A percentile compares a stretch with the other conserved stretches of the same genome.
Conservation (phyloP, 2,888 invertebrate species). For the Poecilus cupreus region DNA sequence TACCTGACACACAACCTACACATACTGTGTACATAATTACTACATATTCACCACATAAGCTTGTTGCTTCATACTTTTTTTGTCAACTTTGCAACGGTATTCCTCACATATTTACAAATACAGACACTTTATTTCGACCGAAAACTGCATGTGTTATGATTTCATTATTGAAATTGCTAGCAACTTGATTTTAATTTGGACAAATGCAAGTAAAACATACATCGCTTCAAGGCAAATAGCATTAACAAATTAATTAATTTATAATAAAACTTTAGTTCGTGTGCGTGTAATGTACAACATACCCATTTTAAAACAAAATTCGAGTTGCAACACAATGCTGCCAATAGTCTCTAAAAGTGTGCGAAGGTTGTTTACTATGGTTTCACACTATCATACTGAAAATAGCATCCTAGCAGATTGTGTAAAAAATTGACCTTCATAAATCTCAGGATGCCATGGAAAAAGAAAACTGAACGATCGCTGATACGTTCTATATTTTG, state of each 20-base stretch:
- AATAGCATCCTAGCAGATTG: conserved; percentile 31
- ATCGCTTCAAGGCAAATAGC: no score
- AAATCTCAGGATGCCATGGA: conserved; percentile 16
- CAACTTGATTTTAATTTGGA: no score
- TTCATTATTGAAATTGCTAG: no score
- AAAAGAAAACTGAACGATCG: no score
- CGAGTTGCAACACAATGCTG: conserved; percentile 12
- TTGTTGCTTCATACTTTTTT: not conserved
- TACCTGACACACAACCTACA: conserved; percentile 14
- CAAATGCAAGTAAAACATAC: no score
- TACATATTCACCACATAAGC: not conserved
- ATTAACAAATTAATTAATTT: no score
- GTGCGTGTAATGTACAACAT: not conserved
- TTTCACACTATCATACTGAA: conserved; percentile 36
- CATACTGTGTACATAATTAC: conserved; percentile 14
- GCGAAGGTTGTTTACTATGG: conserved; percentile 42
- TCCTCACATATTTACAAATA: no score
- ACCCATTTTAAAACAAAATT: conserved; percentile 1
- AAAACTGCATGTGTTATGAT: no score
- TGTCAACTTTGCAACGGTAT: not conserved
- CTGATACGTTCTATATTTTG: not conserved
- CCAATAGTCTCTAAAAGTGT: conserved; percentile 44
- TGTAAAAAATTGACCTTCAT: conserved; percentile 35
- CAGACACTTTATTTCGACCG: no score
- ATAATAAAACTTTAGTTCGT: no score